Evolutionary conservation across 2,888 invertebrate species (phyloP).

Genomic region (Scaptomyza flava): DNA sequence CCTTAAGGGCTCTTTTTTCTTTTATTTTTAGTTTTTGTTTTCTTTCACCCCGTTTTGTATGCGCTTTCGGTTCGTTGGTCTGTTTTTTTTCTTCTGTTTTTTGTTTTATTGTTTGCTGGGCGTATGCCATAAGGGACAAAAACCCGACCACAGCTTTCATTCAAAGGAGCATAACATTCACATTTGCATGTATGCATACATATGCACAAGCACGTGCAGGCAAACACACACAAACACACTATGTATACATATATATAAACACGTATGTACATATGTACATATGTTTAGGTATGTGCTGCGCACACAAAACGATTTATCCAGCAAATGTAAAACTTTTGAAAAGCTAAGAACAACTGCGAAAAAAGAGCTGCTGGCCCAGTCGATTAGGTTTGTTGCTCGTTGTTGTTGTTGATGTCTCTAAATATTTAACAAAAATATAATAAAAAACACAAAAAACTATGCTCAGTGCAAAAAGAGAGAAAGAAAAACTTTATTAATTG

Average conservation of each 20-base stretch:
- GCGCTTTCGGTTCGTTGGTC: constrained; percentile 22
- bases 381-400: constrained; percentile 34
- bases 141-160: constrained; percentile 32
- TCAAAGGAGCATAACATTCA: constrained; percentile 23
- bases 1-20: constrained; percentile 6
- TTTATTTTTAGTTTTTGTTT: not conserved
- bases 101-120: constrained; percentile 6
- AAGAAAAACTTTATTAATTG: constrained; percentile 71
- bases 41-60: constrained; percentile 10
- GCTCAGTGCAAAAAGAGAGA: constrained; percentile 27
- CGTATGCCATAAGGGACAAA: constrained; percentile 27
- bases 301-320: constrained; percentile 4
- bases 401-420: constrained; percentile 48
- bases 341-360: constrained; percentile 34
- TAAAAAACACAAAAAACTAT: constrained; percentile 2
- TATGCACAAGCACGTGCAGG: not conserved
- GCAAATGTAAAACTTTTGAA: constrained; percentile 42
- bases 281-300: too few species aligned
- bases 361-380: constrained; percentile 36
- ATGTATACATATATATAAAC: too few species aligned
- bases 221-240: not conserved
- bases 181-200: constrained; percentile 10
- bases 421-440: constrained; percentile 60
- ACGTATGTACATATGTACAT: too few species aligned
- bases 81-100: constrained; percentile 7